Percentiles rank a stretch among this genome's conserved stretches.
These are phyloP conservation scores for Watsonalla cultraria DNA, from an alignment of 2,888 invertebrate genomes.

Conservation along the genomic window DNA sequence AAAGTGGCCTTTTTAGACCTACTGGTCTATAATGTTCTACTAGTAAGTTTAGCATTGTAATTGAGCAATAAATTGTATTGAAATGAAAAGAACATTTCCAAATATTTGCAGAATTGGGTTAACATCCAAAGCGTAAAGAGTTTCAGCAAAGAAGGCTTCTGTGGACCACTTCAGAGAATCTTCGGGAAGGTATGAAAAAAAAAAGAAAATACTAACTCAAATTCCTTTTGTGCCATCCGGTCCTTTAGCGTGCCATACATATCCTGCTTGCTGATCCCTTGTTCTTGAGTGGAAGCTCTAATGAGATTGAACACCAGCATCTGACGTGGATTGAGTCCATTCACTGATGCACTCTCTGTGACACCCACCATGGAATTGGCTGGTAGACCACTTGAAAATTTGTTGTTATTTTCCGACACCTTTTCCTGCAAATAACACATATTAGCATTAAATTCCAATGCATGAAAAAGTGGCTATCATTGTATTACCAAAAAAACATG, in stretches of 20 bases:
- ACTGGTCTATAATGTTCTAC: no score
- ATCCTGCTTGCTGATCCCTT: conserved; percentile 71
- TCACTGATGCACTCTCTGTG: conserved; percentile 51
- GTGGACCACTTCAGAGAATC: no score
- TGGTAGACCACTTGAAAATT: conserved; percentile 50
- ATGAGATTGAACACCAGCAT: conserved; percentile 72
- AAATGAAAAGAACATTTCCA: no score
- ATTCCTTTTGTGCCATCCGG: conserved; percentile 64
- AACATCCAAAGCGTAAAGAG: no score
- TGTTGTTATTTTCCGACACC: conserved; percentile 34
- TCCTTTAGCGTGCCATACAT: conserved; percentile 65
- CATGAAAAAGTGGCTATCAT: no score
- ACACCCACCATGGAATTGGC: conserved; percentile 68
- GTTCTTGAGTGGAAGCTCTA: conserved; percentile 61
- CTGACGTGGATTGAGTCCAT: conserved; percentile 68
- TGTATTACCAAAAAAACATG: no score
- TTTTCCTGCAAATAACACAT: conserved; percentile 45
- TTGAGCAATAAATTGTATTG: no score
- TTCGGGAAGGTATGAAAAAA: neutral
- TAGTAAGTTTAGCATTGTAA: no score
- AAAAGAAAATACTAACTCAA: conserved; percentile 55
- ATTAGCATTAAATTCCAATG: neutral
- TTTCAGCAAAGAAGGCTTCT: no score
- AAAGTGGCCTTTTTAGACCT: no score
- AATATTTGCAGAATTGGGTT: no score